Conservation (phyloP, 2,888 invertebrate genomes). For the Drosophila kuntzei region DNA sequence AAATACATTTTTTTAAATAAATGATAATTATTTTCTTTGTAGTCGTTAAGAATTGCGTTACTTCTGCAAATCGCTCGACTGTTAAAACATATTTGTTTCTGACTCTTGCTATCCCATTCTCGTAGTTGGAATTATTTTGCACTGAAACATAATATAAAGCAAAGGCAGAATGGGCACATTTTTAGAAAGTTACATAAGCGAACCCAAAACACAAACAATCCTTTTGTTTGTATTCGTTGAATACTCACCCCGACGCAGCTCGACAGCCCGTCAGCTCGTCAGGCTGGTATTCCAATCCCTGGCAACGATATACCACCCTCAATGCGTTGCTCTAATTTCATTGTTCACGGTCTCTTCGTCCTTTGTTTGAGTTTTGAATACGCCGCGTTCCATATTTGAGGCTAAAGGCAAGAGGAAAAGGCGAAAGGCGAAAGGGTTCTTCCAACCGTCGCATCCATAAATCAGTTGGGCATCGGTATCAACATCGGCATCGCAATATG, state of each 20-base stretch:
- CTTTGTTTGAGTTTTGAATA: slow-evolving; percentile 75
- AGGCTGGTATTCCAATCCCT: neutral
- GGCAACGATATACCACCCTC: slow-evolving; percentile 60
- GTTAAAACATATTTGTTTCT: slow-evolving; percentile 1
- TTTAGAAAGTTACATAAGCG: slow-evolving; percentile 71
- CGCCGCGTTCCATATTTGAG: slow-evolving; percentile 48
- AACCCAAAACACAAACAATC: slow-evolving; percentile 60
- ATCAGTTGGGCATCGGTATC: slow-evolving; percentile 74
- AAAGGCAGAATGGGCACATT: slow-evolving; percentile 20
- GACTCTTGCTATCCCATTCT: neutral
- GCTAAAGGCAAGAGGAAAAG: slow-evolving; percentile 11
- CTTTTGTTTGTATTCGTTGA: slow-evolving; percentile 49
- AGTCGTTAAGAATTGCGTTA: neutral
- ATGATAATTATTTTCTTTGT: too few relatives aligned
- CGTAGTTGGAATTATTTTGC: slow-evolving; percentile 22
- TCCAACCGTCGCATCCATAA: slow-evolving; percentile 68
- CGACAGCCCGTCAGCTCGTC: neutral
- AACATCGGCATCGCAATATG: slow-evolving; percentile 64
- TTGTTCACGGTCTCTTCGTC: slow-evolving; percentile 74
- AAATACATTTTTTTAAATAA: too few relatives aligned
- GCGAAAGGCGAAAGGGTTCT: slow-evolving; percentile 57
- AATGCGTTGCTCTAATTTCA: slow-evolving; percentile 76
- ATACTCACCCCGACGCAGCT: slow-evolving; percentile 28
- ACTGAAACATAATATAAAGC: slow-evolving; percentile 11
- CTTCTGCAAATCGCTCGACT: neutral